These are phyloP conservation scores for Hylaeus volcanicus DNA, from an alignment of 1,140 invertebrate species.

Conservation along the genomic window DNA sequence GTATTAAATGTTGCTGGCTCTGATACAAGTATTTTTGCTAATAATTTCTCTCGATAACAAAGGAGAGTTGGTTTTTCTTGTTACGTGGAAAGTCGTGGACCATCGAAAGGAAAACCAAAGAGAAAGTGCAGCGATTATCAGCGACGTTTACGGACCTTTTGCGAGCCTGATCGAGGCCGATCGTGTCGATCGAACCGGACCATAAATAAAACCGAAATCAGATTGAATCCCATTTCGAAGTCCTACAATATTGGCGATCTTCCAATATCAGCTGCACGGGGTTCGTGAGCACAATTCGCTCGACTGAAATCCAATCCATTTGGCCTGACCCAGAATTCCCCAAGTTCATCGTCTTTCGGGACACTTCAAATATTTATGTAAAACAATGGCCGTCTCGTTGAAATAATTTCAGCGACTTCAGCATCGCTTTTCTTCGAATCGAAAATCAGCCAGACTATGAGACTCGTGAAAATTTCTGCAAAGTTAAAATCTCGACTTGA, in stretches of 20 bases:
- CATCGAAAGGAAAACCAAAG: slow-evolving; percentile 41
- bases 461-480: not conserved
- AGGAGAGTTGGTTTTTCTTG: not conserved
- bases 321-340: slow-evolving; percentile 64
- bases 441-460: no score
- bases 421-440: no score
- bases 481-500: no score
- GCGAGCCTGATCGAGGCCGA: slow-evolving; percentile 7
- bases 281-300: slow-evolving; percentile 47
- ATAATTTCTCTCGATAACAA: not conserved
- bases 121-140: slow-evolving; percentile 50
- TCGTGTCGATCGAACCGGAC: slow-evolving; percentile 11
- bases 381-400: not conserved
- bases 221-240: slow-evolving; percentile 61
- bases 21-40: no score
- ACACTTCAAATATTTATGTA: slow-evolving; percentile 29
- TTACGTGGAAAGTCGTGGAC: not conserved
- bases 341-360: slow-evolving; percentile 42
- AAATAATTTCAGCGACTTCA: no score
- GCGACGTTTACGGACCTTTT: slow-evolving; percentile 9
- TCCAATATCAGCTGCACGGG: slow-evolving; percentile 56
- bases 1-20: no score
- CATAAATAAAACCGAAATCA: slow-evolving; percentile 64
- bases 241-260: slow-evolving; percentile 61
- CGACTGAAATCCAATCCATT: slow-evolving; percentile 65